Evolutionary conservation across 2,797 vertebrate genomes (phyloP), one percentile per base, ranked within the genome.

Genomic region (Perodicticus potto): DNA sequence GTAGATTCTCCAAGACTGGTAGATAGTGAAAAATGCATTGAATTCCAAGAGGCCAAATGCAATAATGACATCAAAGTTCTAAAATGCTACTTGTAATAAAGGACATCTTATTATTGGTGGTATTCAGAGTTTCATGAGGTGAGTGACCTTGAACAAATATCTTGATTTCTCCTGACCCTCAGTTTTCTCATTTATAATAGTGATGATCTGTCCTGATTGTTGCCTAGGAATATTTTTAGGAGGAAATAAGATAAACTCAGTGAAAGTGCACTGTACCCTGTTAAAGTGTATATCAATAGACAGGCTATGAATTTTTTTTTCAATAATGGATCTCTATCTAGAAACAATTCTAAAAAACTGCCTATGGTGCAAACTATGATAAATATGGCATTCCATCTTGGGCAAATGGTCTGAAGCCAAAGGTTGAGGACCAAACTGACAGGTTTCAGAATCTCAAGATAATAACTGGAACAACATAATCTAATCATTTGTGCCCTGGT

Each of bases 61-160:
- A 96, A 34, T 63, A 34, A 85, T 92, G 69, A 74, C 27, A 88
- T 27, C 7, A 5, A 86, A 80, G 20, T 80, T 93, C 61, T 80
- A 91, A 93, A 95, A 76, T 80, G 4, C 16, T 83, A 74, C 82
- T 88, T 32, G 88, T 25, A 89, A 53, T 55, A 92, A 96, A 97
- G 14, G 13, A 14, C 0, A 86, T 94, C 49, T 77, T 94, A 86
- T 95, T 93, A 53, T 27, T 95, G 22, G 14, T 88, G n/a, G 34
- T 90, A 94, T 77, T 96, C 85, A 89, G 19, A 85, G 14, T 96
- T 3, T 69, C 89, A 61, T n/a, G n/a, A 23, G 5, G 73, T 84
- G 1, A 77, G 9, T 90, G n/a, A 55, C 13, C 65, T 87, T 73
- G 32, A 84, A 87, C 43, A 77, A 77, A 92, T 86, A 13, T 3